Conservation (phyloP, 92 coral and sea anemone species). For the Isaurus tuberculatus region DNA sequence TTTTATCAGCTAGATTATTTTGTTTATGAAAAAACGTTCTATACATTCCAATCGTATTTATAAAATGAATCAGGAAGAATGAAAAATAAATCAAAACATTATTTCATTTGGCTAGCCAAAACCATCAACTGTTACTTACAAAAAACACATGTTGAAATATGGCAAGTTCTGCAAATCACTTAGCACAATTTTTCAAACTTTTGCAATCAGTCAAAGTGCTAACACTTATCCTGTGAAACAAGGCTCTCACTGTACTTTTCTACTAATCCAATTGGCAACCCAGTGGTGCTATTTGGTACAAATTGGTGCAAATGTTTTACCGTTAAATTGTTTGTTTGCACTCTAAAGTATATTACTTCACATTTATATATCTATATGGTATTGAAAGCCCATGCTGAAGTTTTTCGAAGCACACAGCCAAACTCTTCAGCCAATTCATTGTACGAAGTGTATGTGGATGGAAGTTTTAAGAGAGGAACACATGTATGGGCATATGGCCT, state of each 20-base stretch:
- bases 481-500: constrained; percentile 14
- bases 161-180: constrained; percentile 35
- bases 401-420: background rate
- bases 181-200: constrained; percentile 16
- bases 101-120: constrained; percentile 32
- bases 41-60: constrained; percentile 18
- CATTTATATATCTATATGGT: background rate
- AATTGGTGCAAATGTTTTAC: background rate
- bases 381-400: constrained; percentile 1
- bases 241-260: constrained; percentile 17
- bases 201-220: constrained; percentile 31
- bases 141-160: constrained; percentile 31
- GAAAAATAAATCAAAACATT: constrained; percentile 19
- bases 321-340: constrained; percentile 1
- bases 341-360: constrained; percentile 14
- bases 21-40: constrained; percentile 14
- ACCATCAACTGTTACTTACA: constrained; percentile 35
- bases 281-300: no score
- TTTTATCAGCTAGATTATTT: constrained; percentile 18
- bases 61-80: background rate
- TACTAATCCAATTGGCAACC: no score
- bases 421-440: background rate
- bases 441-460: constrained; percentile 6
- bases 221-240: constrained; percentile 14
- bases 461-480: background rate